These are phyloP conservation scores for Hyaena hyaena DNA, from an alignment of 2,113 vertebrate species.

Conservation along the genomic window DNA sequence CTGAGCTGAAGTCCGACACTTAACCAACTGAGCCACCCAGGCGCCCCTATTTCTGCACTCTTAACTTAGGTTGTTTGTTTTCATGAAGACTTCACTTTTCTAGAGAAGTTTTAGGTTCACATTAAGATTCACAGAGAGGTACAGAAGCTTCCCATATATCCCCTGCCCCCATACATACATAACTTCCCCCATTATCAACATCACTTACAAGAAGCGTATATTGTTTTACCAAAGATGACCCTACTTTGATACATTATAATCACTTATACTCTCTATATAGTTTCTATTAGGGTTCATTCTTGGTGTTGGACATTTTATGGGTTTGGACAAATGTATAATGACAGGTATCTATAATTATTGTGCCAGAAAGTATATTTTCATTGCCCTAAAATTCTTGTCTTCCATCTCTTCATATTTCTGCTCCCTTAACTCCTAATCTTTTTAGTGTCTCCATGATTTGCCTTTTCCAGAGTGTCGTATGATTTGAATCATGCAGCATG, in stretches of 20 bases:
- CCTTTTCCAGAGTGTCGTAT: not conserved
- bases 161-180: not conserved
- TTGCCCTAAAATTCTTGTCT: not conserved
- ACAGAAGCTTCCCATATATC: not conserved
- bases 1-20: too few relatives aligned
- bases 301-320: not conserved
- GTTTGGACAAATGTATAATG: not conserved
- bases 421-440: not conserved
- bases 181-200: not conserved
- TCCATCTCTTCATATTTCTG: not conserved
- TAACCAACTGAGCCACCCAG: too few relatives aligned
- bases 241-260: not conserved
- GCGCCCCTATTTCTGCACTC: not conserved
- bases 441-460: not conserved
- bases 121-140: not conserved
- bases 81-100: not conserved
- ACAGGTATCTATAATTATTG: not conserved
- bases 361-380: not conserved
- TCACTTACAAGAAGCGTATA: not conserved
- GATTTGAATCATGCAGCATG: not conserved
- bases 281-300: not conserved
- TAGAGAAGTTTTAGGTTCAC: not conserved
- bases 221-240: not conserved
- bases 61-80: not conserved
- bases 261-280: not conserved